Percentiles rank a stretch among this genome's conserved stretches.
These are phyloP conservation scores for Chrysolina haemoptera DNA, from an alignment of 2,888 invertebrate genomes.

Conservation along the genomic window DNA sequence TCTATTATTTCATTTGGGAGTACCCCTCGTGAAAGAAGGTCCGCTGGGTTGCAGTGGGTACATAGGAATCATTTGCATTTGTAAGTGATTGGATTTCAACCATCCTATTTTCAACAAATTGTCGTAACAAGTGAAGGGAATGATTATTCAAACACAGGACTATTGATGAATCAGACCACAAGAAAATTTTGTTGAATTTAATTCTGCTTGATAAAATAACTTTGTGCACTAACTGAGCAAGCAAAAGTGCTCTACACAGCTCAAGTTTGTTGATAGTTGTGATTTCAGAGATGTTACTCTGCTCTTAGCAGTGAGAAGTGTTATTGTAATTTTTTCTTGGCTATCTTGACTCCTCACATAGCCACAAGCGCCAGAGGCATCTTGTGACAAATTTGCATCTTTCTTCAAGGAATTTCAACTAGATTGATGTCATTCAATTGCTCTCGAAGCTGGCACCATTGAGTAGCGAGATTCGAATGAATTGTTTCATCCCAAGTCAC, in stretches of 20 bases:
- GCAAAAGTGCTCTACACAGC: slow-evolving; percentile 35
- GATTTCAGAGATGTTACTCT: slow-evolving; percentile 37
- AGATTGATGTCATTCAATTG: background rate
- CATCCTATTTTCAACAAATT: slow-evolving; percentile 29
- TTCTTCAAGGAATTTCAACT: background rate
- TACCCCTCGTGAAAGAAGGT: slow-evolving; percentile 24
- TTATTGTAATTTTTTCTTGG: background rate
- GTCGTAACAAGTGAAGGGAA: slow-evolving; percentile 21
- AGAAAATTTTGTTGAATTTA: slow-evolving; percentile 1
- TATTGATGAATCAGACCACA: slow-evolving; percentile 35
- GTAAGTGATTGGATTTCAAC: slow-evolving; percentile 13
- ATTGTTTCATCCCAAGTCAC: slow-evolving; percentile 1
- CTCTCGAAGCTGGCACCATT: background rate
- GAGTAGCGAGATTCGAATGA: background rate
- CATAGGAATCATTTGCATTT: slow-evolving; percentile 1
- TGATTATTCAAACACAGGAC: slow-evolving; percentile 30
- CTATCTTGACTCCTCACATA: background rate
- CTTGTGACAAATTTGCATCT: background rate
- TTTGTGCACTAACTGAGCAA: slow-evolving; percentile 32
- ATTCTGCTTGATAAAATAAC: slow-evolving; percentile 8
- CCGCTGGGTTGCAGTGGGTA: slow-evolving; percentile 26
- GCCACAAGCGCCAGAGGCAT: background rate
- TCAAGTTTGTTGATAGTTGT: slow-evolving; percentile 35
- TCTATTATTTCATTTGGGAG: background rate
- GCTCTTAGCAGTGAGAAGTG: slow-evolving; percentile 24